These are phyloP conservation scores for Gisinianus flammeolus DNA, from an alignment of 2,888 invertebrate genomes.

Conservation along the genomic window DNA sequence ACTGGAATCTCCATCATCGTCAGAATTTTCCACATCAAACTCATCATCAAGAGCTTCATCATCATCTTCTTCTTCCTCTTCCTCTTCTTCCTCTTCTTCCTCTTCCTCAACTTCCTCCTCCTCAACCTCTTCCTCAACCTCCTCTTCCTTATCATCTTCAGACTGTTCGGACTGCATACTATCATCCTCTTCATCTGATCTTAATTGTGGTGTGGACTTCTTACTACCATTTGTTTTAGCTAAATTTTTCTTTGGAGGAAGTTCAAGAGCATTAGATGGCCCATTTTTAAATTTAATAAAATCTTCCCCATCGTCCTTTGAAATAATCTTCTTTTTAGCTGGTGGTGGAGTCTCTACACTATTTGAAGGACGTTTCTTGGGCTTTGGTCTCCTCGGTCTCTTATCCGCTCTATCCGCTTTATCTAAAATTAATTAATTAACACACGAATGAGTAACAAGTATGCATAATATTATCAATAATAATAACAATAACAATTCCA, in stretches of 20 bases:
- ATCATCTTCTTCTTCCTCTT: slow-evolving; percentile 61
- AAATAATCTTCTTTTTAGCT: slow-evolving; percentile 25
- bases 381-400: neutral
- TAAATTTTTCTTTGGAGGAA: neutral
- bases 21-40: slow-evolving; percentile 33
- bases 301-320: neutral
- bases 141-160: slow-evolving; percentile 37
- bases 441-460: neutral
- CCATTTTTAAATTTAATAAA: neutral
- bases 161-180: slow-evolving; percentile 16
- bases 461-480: neutral
- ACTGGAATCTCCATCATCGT: slow-evolving; percentile 28
- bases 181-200: slow-evolving; percentile 61
- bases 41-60: slow-evolving; percentile 51
- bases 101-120: slow-evolving; percentile 31
- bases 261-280: neutral
- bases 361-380: neutral
- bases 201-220: neutral
- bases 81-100: slow-evolving; percentile 62
- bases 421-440: neutral
- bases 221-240: neutral
- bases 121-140: slow-evolving; percentile 50
- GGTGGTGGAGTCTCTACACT: neutral
- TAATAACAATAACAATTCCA: neutral
- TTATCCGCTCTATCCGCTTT: neutral